Percentiles rank a stretch among this genome's conserved stretches.
phyloP scores from a whole-genome alignment of 2,797 vertebrate species.

The Margarornis squamiger region DNA sequence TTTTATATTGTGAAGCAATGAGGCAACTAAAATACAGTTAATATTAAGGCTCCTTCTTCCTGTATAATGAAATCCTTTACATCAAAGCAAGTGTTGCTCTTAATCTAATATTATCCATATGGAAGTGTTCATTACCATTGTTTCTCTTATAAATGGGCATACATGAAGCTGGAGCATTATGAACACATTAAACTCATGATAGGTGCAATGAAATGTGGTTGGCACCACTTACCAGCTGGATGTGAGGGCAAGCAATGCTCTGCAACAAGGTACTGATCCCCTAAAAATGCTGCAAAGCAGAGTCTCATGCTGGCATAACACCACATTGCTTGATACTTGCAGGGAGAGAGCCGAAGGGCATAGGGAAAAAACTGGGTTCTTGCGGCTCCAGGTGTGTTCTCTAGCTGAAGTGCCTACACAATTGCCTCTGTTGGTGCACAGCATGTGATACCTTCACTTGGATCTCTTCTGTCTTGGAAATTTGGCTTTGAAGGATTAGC shows the following conservation, averaged over 20 bases:
- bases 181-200: neutral
- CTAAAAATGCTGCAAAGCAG: neutral
- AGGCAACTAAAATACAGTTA: neutral
- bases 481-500: neutral
- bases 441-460: fast-evolving
- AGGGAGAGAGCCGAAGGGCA: neutral
- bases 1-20: neutral
- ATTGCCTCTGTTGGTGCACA: neutral
- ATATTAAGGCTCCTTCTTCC: neutral
- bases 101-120: neutral
- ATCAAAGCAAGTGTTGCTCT: neutral
- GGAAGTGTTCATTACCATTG: neutral
- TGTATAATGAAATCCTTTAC: neutral
- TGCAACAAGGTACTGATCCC: neutral
- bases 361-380: neutral
- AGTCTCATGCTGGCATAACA: neutral
- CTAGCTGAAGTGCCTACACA: neutral
- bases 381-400: neutral
- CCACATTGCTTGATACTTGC: neutral
- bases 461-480: neutral
- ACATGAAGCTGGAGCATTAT: neutral
- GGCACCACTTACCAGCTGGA: neutral
- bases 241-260: neutral
- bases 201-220: neutral
- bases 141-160: neutral